These are phyloP conservation scores for Phrynocephalus guinanensis DNA, from an alignment of 2,797 vertebrate species.

Conservation along the genomic window DNA sequence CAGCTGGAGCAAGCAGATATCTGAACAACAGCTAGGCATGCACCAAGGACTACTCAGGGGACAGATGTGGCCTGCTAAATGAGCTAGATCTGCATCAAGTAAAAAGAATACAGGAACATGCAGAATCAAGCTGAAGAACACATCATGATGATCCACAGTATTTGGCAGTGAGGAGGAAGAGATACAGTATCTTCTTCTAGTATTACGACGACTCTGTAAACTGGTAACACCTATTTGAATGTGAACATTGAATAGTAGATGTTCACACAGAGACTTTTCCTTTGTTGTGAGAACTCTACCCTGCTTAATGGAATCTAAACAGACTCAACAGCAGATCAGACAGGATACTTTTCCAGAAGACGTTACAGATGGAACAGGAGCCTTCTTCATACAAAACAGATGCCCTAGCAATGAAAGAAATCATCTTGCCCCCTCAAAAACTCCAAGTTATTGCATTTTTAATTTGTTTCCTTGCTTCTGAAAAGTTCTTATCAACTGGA, in stretches of 20 bases:
- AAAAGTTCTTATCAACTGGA: neutral
- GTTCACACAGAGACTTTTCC: neutral
- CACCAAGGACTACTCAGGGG: neutral
- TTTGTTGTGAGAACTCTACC: neutral
- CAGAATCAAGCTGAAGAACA: slow-evolving; percentile 11
- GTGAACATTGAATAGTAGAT: neutral
- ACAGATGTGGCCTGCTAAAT: neutral
- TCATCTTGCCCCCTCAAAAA: neutral
- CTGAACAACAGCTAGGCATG: neutral
- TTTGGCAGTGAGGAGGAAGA: neutral
- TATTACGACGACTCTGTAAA: neutral
- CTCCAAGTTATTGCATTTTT: neutral
- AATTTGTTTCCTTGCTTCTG: neutral
- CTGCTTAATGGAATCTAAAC: neutral
- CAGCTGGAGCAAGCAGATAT: neutral
- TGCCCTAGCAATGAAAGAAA: neutral
- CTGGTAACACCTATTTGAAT: neutral
- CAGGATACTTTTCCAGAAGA: neutral
- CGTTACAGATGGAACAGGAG: neutral
- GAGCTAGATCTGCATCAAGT: slow-evolving; percentile 1
- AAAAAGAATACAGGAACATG: slow-evolving; percentile 4
- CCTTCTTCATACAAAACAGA: neutral
- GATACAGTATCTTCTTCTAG: neutral
- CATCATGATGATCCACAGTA: neutral
- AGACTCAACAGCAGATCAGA: neutral